A percentile compares a stretch with the other conserved stretches of the same genome.
These are phyloP conservation scores for Orgyia antiqua DNA, from an alignment of 2,888 invertebrate genomes.

Conservation along the genomic window DNA sequence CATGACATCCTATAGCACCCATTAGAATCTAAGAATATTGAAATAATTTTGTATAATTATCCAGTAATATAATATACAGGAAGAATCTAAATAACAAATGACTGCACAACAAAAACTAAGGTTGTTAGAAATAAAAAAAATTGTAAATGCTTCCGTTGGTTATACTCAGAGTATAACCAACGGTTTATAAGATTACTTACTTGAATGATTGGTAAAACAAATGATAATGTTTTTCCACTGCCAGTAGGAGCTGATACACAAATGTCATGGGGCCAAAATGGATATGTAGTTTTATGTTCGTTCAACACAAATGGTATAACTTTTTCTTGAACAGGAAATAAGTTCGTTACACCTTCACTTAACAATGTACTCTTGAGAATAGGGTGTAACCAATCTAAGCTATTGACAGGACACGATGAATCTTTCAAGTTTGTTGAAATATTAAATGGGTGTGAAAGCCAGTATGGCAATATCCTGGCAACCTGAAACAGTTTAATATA, in stretches of 20 bases:
- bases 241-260: slow-evolving; percentile 99
- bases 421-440: slow-evolving; percentile 85
- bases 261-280: slow-evolving; percentile 89
- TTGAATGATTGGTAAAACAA: slow-evolving; percentile 94
- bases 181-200: slow-evolving; percentile 37
- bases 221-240: slow-evolving; percentile 97
- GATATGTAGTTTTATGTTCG: slow-evolving; percentile 76
- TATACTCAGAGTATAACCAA: not conserved
- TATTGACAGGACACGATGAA: slow-evolving; percentile 70
- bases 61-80: no score
- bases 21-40: slow-evolving; percentile 76
- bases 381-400: slow-evolving; percentile 80
- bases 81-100: no score
- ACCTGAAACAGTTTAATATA: slow-evolving; percentile 68
- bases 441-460: slow-evolving; percentile 89
- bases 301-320: slow-evolving; percentile 87
- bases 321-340: slow-evolving; percentile 91
- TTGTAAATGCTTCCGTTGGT: no score
- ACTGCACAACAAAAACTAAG: no score
- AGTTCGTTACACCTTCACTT: slow-evolving; percentile 83
- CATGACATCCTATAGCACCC: slow-evolving; percentile 79
- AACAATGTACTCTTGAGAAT: slow-evolving; percentile 80
- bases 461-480: slow-evolving; percentile 88
- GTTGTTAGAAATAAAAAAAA: no score
- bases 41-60: no score